Evolutionary conservation across 1,140 invertebrate genomes (phyloP).

Genomic region (Idris sp.): DNA sequence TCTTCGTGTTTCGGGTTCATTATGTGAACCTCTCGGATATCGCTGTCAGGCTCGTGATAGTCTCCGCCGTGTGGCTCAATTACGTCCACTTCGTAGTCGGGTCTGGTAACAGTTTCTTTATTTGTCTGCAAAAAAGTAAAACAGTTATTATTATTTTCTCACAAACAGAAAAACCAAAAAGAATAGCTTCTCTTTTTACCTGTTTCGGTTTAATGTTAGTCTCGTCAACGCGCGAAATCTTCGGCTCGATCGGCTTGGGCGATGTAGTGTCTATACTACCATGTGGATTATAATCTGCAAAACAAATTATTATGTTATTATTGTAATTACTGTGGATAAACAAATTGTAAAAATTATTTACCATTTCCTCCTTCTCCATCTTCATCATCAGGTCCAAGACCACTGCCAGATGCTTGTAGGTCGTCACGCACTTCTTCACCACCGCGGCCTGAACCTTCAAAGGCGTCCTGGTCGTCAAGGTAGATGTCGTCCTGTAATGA

Average conservation of each 20-base stretch:
- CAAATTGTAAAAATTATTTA: slow-evolving; percentile 53
- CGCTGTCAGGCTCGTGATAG: slow-evolving; percentile 69
- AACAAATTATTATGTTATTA: slow-evolving; percentile 3
- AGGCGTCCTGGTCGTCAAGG: slow-evolving; percentile 76
- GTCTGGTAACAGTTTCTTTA: slow-evolving; percentile 69
- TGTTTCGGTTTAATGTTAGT: slow-evolving; percentile 67
- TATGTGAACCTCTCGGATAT: slow-evolving; percentile 82
- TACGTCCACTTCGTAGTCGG: slow-evolving; percentile 70
- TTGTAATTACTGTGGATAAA: no score
- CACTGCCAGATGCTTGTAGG: slow-evolving; percentile 84
- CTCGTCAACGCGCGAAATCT: slow-evolving; percentile 69
- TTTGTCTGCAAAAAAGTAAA: slow-evolving; percentile 64
- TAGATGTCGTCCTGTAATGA: slow-evolving; percentile 75
- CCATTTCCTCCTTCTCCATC: slow-evolving; percentile 76
- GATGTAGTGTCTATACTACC: slow-evolving; percentile 72
- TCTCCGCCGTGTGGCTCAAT: slow-evolving; percentile 66
- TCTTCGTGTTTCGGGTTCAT: slow-evolving; percentile 89
- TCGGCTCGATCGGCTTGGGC: slow-evolving; percentile 70
- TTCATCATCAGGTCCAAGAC: slow-evolving; percentile 84
- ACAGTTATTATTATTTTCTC: slow-evolving; percentile 4
- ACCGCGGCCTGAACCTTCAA: slow-evolving; percentile 78
- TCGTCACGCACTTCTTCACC: slow-evolving; percentile 80
- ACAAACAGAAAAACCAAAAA: no score
- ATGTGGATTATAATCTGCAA: slow-evolving; percentile 71
- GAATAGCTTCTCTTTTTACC: slow-evolving; percentile 38